Conservation (phyloP, 2,888 invertebrate species). For the Melanophora roralis region DNA sequence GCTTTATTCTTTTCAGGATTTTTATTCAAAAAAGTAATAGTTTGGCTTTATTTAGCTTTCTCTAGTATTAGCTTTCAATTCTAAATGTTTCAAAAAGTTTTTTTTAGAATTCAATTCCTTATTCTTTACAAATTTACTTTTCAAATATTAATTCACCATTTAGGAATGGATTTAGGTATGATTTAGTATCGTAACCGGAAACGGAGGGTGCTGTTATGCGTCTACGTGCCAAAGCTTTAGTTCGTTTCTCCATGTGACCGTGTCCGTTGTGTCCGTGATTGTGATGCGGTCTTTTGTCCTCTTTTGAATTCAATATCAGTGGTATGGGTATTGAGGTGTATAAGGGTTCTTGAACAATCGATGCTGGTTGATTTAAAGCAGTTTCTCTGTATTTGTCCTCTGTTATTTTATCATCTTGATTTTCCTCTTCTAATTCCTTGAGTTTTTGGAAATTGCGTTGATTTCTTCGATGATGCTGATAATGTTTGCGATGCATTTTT, state of each 20-base stretch:
- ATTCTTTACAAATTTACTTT: conserved; percentile 66
- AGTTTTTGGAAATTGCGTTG: conserved; percentile 62
- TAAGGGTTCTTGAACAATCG: conserved; percentile 65
- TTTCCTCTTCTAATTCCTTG: conserved; percentile 42
- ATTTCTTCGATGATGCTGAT: conserved; percentile 69
- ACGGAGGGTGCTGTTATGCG: conserved; percentile 69
- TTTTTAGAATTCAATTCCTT: conserved; percentile 41
- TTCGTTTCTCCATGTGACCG: conserved; percentile 65
- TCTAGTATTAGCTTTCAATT: neutral
- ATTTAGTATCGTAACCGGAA: conserved; percentile 70
- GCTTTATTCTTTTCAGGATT: neutral
- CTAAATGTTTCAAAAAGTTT: conserved; percentile 7
- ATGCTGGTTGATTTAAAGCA: conserved; percentile 70
- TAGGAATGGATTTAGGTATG: conserved; percentile 73
- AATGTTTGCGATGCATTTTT: conserved; percentile 71
- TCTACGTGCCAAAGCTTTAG: conserved; percentile 66
- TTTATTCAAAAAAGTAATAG: conserved; percentile 56
- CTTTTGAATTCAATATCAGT: conserved; percentile 71
- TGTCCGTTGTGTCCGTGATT: conserved; percentile 41
- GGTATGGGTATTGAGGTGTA: conserved; percentile 74
- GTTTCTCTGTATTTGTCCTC: conserved; percentile 65
- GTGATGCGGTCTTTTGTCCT: conserved; percentile 69
- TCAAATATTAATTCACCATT: conserved; percentile 74
- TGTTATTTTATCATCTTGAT: conserved; percentile 38
- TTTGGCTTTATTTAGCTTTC: conserved; percentile 49